These are phyloP conservation scores for Drosophila santomea DNA, from an alignment of 1,140 invertebrate genomes.

Conservation along the genomic window DNA sequence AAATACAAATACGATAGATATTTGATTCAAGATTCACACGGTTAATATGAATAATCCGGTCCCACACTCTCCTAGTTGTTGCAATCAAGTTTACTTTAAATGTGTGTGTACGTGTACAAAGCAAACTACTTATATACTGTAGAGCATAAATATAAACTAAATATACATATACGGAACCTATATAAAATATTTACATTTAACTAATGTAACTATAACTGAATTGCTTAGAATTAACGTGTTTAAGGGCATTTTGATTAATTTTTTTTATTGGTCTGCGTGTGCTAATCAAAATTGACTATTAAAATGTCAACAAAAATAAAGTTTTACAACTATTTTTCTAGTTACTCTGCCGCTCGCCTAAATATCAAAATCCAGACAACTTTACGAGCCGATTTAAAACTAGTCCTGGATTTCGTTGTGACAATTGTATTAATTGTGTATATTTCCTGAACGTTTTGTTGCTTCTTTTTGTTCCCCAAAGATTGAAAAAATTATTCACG, in stretches of 20 bases:
- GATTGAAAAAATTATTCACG: constrained; percentile 38
- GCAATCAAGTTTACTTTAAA: constrained; percentile 67
- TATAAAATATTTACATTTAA: constrained; percentile 38
- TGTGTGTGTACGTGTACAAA: constrained; percentile 73
- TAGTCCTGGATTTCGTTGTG: constrained; percentile 20
- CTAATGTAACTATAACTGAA: constrained; percentile 33
- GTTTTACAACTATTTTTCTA: constrained; percentile 58
- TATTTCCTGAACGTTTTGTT: constrained; percentile 31
- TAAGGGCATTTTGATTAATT: constrained; percentile 41
- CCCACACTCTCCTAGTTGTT: constrained; percentile 56
- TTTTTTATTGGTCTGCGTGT: constrained; percentile 34
- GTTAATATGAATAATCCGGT: constrained; percentile 42
- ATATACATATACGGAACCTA: constrained; percentile 33
- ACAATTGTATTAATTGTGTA: constrained; percentile 37
- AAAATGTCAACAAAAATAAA: constrained; percentile 21
- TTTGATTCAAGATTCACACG: constrained; percentile 25
- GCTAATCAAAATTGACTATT: constrained; percentile 31
- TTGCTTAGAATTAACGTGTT: constrained; percentile 51
- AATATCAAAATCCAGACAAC: constrained; percentile 61
- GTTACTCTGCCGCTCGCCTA: constrained; percentile 44
- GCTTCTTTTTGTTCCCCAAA: constrained; percentile 38
- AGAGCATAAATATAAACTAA: constrained; percentile 29
- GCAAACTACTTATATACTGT: constrained; percentile 36
- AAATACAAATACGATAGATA: constrained; percentile 36
- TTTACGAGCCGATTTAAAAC: constrained; percentile 32